Base-by-base conservation (phyloP, 2,797 vertebrate genomes). In the Siniperca scherzeri region DNA sequence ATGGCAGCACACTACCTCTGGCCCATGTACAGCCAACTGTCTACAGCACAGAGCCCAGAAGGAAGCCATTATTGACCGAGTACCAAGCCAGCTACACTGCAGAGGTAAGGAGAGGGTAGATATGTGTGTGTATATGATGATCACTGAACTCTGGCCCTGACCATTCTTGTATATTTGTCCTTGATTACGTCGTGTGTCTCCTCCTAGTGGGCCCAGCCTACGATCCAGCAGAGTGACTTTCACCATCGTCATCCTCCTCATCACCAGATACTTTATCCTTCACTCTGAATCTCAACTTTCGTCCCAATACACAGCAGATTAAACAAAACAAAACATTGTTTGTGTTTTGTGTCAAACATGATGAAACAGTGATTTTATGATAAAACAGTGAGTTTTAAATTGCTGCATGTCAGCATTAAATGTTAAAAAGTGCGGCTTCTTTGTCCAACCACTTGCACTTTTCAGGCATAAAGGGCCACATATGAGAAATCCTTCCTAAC, bases 71-170 rank as follows among this genome's bases (percentile, higher is more conserved):
- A 0, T 12, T 65, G 53, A 84, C 87, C 0, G 85, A 88, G 56
- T 86, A 91, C 70, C 84, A 81, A 53, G 40, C 69, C 40, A 79
- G 9, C n/a, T 90, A 86, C 56, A 1, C 13, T 6, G 1, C 59
- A 6, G n/a, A 48, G 83, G 84, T 88, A 62, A 59, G 52, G 22
- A 42, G 13, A 17, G n/a, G 27, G 2, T 36, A 22, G 27, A 52
- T 48, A 6, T 22, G 21, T 19, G 40, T 46, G 4, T 42, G 64
- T 57, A 3, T 48, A 4, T 44, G 38, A 76, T 33, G 36, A 68
- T 56, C 25, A 48, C 55, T 19, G 17, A 62, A 7, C 48, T 62
- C 3, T 10, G 33, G 30, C 10, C 9, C 56, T 73, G 22, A 21
- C 10, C 22, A 9, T 0, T 4, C 9, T 71, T 50, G 11, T 30